Percentiles rank a stretch among this genome's conserved stretches.
Evolutionary conservation across 2,888 invertebrate species (phyloP).

Genomic region (Hoplodrina blanda): DNA sequence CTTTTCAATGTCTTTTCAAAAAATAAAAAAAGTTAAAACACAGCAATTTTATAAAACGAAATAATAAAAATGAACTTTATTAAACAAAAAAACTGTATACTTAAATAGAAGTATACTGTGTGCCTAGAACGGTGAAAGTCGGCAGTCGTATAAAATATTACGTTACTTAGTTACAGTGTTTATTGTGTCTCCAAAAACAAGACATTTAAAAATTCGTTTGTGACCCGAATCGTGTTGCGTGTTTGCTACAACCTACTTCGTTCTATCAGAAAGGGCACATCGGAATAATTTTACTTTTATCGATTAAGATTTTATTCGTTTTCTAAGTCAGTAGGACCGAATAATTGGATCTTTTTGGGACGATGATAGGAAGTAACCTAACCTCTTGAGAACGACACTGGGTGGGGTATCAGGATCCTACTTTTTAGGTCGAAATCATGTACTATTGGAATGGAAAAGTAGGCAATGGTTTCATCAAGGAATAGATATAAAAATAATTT

Average conservation of each 20-base stretch:
- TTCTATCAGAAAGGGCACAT: slow-evolving; percentile 30
- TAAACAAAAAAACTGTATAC: no score
- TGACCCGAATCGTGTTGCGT: slow-evolving; percentile 52
- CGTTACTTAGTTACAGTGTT: slow-evolving; percentile 35
- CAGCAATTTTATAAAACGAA: no score
- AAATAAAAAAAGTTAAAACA: no score
- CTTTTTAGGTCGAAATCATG: not conserved
- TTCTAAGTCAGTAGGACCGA: slow-evolving; percentile 8
- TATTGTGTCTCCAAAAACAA: slow-evolving; percentile 40
- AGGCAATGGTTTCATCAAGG: not conserved
- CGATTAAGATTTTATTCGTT: slow-evolving; percentile 12
- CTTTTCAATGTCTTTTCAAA: no score
- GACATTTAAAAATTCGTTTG: slow-evolving; percentile 36
- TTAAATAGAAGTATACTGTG: not conserved
- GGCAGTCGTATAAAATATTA: slow-evolving; percentile 22
- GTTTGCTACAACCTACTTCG: slow-evolving; percentile 36
- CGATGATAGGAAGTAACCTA: not conserved
- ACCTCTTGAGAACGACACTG: not conserved
- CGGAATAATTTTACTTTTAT: slow-evolving; percentile 30
- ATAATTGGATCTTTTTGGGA: not conserved
- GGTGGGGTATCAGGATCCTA: not conserved
- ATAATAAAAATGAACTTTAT: no score
- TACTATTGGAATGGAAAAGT: not conserved
- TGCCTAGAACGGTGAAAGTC: slow-evolving; percentile 22
- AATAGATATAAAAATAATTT: not conserved